Conservation (phyloP, 2,113 vertebrate genomes). For the Myanophis thanlyinensis region DNA sequence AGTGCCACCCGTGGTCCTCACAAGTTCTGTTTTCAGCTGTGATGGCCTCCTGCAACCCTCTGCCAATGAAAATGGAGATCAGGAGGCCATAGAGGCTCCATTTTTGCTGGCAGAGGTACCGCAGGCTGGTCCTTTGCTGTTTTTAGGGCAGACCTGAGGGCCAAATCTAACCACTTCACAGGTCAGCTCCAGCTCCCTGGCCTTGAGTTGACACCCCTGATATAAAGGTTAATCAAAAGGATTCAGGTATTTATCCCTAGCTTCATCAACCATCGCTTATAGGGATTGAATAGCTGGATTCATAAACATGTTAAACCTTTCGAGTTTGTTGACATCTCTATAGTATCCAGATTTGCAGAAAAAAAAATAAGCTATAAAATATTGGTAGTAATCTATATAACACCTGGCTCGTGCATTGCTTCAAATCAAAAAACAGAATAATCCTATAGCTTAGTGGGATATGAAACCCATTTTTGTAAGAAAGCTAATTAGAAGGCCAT, state of each 20-base stretch:
- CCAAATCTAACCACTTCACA: no score
- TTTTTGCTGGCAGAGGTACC: no score
- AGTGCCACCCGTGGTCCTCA: no score
- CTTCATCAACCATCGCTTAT: background rate
- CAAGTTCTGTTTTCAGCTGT: no score
- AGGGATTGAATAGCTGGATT: background rate
- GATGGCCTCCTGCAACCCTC: no score
- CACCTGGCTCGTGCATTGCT: background rate
- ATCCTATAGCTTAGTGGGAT: background rate
- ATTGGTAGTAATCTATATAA: background rate
- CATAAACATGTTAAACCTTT: background rate
- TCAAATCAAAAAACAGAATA: background rate
- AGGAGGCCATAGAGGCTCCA: no score
- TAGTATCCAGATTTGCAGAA: background rate
- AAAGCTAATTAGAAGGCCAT: background rate
- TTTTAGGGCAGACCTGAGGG: no score
- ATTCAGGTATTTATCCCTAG: background rate
- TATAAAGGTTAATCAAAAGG: no score
- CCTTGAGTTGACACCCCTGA: no score
- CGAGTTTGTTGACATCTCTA: background rate
- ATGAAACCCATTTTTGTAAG: background rate
- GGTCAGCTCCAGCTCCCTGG: no score
- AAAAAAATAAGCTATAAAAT: background rate
- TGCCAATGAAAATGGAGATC: no score
- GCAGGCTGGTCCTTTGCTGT: no score